A percentile compares a stretch with the other conserved stretches of the same genome.
Conservation (phyloP, 1,140 invertebrate species). For the Drosophila carrolli region DNA sequence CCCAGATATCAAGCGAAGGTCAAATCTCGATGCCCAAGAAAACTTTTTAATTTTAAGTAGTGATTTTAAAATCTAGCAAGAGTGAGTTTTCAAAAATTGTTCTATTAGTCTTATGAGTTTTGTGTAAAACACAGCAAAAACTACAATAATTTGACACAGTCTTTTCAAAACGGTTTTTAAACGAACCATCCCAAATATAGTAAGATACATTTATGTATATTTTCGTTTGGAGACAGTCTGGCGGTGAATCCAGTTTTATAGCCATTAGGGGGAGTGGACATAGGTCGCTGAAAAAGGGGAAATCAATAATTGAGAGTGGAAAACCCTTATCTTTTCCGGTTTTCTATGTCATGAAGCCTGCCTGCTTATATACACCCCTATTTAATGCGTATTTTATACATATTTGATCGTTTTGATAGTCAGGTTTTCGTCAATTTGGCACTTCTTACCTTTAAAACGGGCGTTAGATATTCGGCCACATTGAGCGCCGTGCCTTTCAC, state of each 20-base stretch:
- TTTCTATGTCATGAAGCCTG: slow-evolving; percentile 13
- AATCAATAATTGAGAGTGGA: slow-evolving; percentile 8
- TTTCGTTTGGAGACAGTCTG: slow-evolving; percentile 19
- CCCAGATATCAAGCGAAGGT: too few relatives aligned
- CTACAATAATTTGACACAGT: too few relatives aligned
- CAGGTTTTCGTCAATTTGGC: slow-evolving; percentile 16
- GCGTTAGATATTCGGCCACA: slow-evolving; percentile 98
- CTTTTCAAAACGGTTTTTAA: background rate
- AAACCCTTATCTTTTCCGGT: slow-evolving; percentile 2
- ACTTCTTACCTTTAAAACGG: slow-evolving; percentile 94
- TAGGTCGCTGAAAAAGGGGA: background rate
- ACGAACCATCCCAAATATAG: background rate
- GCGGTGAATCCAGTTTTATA: slow-evolving; percentile 37
- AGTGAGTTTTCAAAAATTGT: too few relatives aligned
- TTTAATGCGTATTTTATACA: slow-evolving; percentile 1
- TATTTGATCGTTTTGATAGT: slow-evolving; percentile 4
- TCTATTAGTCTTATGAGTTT: too few relatives aligned
- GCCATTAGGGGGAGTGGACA: slow-evolving; percentile 1
- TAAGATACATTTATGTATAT: background rate
- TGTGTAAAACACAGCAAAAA: too few relatives aligned
- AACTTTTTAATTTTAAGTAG: too few relatives aligned
- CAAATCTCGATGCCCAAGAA: too few relatives aligned
- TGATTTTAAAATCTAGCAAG: too few relatives aligned
- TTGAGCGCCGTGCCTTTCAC: slow-evolving; percentile 97
- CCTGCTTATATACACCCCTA: background rate